Conservation (phyloP, 2,888 invertebrate genomes). For the Lymantria dispar region DNA sequence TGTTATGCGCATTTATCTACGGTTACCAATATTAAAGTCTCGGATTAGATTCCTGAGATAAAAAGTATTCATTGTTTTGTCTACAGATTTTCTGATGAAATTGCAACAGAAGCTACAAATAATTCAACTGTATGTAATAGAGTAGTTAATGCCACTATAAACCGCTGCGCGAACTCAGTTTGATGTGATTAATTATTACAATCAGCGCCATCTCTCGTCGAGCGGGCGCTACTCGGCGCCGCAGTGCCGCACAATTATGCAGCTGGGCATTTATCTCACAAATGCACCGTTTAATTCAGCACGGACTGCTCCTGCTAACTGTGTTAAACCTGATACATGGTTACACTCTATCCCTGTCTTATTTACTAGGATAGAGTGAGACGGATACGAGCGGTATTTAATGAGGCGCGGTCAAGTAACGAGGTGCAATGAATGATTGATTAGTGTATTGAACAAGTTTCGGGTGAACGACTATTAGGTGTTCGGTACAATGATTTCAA, state of each 20-base stretch:
- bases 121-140: not conserved
- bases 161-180: not conserved
- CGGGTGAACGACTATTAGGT: constrained; percentile 19
- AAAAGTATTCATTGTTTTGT: no score
- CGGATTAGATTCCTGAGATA: no score
- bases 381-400: constrained; percentile 22
- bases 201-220: constrained; percentile 42
- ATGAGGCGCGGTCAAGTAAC: constrained; percentile 36
- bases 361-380: constrained; percentile 11
- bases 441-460: constrained; percentile 32
- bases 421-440: constrained; percentile 44
- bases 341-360: constrained; percentile 12
- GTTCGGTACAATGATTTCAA: constrained; percentile 7
- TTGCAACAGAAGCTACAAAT: no score
- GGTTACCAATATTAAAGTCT: no score
- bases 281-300: constrained; percentile 58
- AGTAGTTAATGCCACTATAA: not conserved
- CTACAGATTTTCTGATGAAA: no score
- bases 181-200: constrained; percentile 51
- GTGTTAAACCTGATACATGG: constrained; percentile 27
- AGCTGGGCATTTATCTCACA: constrained; percentile 48
- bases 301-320: constrained; percentile 27
- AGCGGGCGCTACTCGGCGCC: constrained; percentile 16
- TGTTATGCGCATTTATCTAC: no score
- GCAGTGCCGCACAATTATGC: constrained; percentile 34